Percentiles rank a stretch among this genome's conserved stretches.
phyloP scores from a whole-genome alignment of 2,888 invertebrate species.

The Lysandra coridon region DNA sequence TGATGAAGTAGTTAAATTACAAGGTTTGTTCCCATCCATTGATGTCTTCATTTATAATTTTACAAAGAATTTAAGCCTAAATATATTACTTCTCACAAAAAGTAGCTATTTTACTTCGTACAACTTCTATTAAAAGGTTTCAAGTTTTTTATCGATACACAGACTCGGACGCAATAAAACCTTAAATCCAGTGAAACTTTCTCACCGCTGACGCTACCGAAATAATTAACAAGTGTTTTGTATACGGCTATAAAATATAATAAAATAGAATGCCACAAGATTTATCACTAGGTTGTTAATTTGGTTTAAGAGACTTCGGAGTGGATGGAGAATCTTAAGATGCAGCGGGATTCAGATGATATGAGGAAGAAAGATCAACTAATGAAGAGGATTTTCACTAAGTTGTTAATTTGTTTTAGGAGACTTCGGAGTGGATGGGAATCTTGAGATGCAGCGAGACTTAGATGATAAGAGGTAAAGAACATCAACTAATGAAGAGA shows the following conservation, averaged over 20 bases:
- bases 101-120: too few species aligned
- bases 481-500: background rate
- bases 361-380: background rate
- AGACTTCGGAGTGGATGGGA: background rate
- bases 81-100: too few species aligned
- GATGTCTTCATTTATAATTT: too few species aligned
- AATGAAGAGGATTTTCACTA: conserved; percentile 27
- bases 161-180: conserved; percentile 3
- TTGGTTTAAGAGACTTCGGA: conserved; percentile 36
- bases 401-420: conserved; percentile 49
- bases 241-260: conserved; percentile 38
- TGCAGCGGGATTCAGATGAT: background rate
- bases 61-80: too few species aligned
- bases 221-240: conserved; percentile 44
- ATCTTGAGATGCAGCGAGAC: too few species aligned
- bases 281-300: conserved; percentile 50
- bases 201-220: conserved; percentile 31
- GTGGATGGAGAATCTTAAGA: background rate
- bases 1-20: too few species aligned
- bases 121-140: background rate
- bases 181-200: conserved; percentile 28
- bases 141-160: background rate
- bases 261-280: conserved; percentile 39
- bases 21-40: too few species aligned
- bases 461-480: background rate